Percentiles rank a stretch among this genome's conserved stretches.
Conservation (phyloP, 2,888 invertebrate genomes). For the Aplocera efformata region DNA sequence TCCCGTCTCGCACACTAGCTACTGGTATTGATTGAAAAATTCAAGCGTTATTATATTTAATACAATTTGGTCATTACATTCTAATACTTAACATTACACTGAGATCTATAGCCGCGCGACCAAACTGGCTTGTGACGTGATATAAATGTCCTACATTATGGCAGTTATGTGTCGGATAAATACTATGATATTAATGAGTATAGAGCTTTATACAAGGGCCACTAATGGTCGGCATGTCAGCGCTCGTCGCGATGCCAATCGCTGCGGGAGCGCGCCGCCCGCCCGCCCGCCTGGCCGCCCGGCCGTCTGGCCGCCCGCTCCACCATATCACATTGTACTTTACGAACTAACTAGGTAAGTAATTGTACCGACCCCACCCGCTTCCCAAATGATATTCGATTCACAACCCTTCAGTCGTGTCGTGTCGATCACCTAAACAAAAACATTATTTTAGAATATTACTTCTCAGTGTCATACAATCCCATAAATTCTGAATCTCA, state of each 20-base stretch:
- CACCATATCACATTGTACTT: slow-evolving; percentile 47
- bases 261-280: no score
- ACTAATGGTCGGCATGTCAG: slow-evolving; percentile 1
- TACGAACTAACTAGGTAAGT: slow-evolving; percentile 23
- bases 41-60: slow-evolving; percentile 17
- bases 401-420: slow-evolving; percentile 37
- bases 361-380: slow-evolving; percentile 19
- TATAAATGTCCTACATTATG: slow-evolving; percentile 8
- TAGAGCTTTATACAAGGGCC: slow-evolving; percentile 7
- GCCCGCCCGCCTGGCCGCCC: no score
- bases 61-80: slow-evolving; percentile 26
- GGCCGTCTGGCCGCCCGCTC: no score
- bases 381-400: slow-evolving; percentile 25
- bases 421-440: slow-evolving; percentile 9
- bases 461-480: no score
- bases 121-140: slow-evolving; percentile 6
- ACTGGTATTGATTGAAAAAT: slow-evolving; percentile 6
- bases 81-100: slow-evolving; percentile 21
- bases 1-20: no score
- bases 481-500: no score
- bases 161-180: slow-evolving; percentile 13
- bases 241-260: neutral
- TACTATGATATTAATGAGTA: slow-evolving; percentile 7
- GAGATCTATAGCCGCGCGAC: slow-evolving; percentile 24
- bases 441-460: neutral